These are phyloP conservation scores for Pyrgilauda ruficollis DNA, from an alignment of 2,113 vertebrate species.

Conservation along the genomic window DNA sequence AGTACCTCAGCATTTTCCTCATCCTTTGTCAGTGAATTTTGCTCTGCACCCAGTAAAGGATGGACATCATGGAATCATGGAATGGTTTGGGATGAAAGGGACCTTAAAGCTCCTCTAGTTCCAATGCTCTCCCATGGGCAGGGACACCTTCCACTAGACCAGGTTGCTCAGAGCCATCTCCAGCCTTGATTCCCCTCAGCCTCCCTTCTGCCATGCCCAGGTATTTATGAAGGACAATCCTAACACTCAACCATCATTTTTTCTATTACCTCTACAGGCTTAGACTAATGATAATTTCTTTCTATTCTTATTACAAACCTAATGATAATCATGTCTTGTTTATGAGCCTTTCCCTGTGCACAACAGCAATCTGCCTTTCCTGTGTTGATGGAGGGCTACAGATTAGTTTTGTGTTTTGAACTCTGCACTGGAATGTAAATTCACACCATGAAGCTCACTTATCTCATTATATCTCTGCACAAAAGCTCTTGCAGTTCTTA, in stretches of 20 bases:
- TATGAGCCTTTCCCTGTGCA: background rate
- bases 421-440: background rate
- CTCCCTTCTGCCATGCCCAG: background rate
- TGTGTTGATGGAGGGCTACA: background rate
- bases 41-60: background rate
- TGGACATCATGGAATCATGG: background rate
- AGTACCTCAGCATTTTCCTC: background rate
- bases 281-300: background rate
- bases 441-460: background rate
- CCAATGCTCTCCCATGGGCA: rapidly evolving
- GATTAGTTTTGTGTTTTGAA: background rate
- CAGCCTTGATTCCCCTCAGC: background rate
- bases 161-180: background rate
- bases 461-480: background rate
- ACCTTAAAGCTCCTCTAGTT: background rate
- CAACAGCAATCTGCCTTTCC: background rate
- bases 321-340: background rate
- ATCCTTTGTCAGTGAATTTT: background rate
- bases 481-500: background rate
- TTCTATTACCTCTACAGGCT: background rate
- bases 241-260: background rate
- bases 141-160: background rate
- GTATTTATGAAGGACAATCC: background rate
- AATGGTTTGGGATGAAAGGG: background rate
- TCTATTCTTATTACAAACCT: background rate